Evolutionary conservation across 2,797 vertebrate species (phyloP).

Genomic region (Pangasius macronema): DNA sequence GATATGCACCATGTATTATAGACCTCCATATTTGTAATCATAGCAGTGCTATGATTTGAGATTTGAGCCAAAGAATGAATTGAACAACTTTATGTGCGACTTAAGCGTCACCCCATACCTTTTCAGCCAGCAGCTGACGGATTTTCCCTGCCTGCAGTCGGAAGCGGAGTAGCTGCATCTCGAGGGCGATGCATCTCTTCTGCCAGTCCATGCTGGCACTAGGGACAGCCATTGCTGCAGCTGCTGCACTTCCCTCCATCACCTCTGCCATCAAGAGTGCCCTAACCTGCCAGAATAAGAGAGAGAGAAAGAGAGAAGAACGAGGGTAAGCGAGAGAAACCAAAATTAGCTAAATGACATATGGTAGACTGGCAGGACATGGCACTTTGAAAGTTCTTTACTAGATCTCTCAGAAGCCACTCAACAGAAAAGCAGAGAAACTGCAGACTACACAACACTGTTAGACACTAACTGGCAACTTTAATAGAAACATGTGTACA

Average conservation of each 20-base stretch:
- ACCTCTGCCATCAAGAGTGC: conserved; percentile 73
- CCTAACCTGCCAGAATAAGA: conserved; percentile 33
- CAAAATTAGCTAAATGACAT: not conserved
- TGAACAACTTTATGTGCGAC: not conserved
- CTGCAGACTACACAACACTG: not conserved
- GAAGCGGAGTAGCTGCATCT: conserved; percentile 92
- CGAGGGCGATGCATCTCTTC: conserved; percentile 85
- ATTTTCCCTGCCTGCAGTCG: conserved; percentile 92
- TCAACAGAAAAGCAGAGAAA: not conserved
- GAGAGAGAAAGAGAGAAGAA: not conserved
- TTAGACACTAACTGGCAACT: not conserved
- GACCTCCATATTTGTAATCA: not conserved
- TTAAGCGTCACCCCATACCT: conserved; percentile 73
- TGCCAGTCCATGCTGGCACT: conserved; percentile 83
- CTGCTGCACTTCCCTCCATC: conserved; percentile 69
- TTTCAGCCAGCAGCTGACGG: conserved; percentile 90
- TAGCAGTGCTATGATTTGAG: not conserved
- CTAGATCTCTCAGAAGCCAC: not conserved
- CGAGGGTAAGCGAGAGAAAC: not conserved
- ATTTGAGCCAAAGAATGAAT: not conserved
- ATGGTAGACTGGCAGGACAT: not conserved
- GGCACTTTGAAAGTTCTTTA: not conserved
- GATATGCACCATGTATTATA: not conserved
- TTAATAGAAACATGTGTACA: not conserved
- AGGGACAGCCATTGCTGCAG: conserved; percentile 41